Conservation (phyloP, 2,797 vertebrate genomes). For the Hydrolagus colliei region DNA sequence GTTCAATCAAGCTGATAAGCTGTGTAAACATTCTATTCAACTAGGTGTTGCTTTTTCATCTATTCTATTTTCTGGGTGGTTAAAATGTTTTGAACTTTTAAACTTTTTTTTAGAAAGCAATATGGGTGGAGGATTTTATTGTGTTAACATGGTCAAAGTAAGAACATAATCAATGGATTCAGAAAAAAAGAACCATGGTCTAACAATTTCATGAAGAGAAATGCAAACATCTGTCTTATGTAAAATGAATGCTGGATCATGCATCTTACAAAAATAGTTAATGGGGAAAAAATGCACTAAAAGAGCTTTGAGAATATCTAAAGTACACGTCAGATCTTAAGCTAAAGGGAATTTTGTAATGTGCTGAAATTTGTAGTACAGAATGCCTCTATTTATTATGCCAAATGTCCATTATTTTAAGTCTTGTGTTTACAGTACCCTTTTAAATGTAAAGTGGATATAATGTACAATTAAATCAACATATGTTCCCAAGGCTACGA, state of each 20-base stretch:
- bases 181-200: not conserved
- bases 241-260: not conserved
- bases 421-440: not conserved
- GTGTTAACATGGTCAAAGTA: too few relatives aligned
- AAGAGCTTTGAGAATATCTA: not conserved
- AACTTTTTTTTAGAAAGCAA: not conserved
- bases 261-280: not conserved
- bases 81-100: not conserved
- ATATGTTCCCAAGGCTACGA: not conserved
- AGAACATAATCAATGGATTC: not conserved
- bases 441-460: not conserved
- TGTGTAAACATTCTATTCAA: not conserved
- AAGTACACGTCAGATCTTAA: not conserved
- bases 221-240: not conserved
- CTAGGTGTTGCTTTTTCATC: not conserved
- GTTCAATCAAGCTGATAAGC: not conserved
- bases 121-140: not conserved
- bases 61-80: not conserved
- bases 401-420: not conserved
- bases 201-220: not conserved
- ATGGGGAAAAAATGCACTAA: not conserved
- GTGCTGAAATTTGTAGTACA: not conserved
- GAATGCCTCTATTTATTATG: not conserved
- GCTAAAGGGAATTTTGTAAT: not conserved
- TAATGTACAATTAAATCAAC: not conserved